Percentiles rank a stretch among this genome's conserved stretches.
These are phyloP conservation scores for Pachyramphus minor DNA, from an alignment of 2,113 vertebrate species.

Conservation along the genomic window DNA sequence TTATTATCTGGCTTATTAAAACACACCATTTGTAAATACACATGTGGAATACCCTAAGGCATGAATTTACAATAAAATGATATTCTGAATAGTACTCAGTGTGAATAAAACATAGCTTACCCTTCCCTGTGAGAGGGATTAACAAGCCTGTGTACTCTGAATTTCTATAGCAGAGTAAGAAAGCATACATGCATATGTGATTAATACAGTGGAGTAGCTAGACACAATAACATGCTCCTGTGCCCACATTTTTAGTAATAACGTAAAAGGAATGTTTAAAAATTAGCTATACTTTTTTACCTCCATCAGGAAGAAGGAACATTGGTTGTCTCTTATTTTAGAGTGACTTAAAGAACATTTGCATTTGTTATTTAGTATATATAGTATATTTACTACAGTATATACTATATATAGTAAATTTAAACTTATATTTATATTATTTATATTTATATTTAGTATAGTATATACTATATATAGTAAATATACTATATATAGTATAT, in stretches of 20 bases:
- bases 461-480: too few relatives aligned
- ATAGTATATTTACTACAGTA: too few relatives aligned
- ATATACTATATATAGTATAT: too few relatives aligned
- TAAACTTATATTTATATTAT: too few relatives aligned
- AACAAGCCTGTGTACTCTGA: neutral
- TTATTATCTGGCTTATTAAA: neutral
- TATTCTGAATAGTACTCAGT: neutral
- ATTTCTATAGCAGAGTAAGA: neutral
- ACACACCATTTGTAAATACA: neutral
- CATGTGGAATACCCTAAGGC: neutral
- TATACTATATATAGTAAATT: too few relatives aligned
- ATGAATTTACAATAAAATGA: neutral
- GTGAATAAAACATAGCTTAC: neutral
- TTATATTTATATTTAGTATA: too few relatives aligned
- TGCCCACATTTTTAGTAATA: neutral
- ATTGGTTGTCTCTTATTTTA: neutral
- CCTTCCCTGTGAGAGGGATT: neutral
- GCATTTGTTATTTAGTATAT: too few relatives aligned
- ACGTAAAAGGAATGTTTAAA: neutral
- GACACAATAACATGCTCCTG: neutral
- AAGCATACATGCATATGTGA: accelerated
- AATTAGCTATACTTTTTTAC: neutral
- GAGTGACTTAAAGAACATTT: neutral
- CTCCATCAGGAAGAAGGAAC: neutral
- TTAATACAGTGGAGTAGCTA: neutral